Evolutionary conservation across 2,113 vertebrate species (phyloP), one percentile per base, ranked within the genome.

Genomic region (Bucco capensis): DNA sequence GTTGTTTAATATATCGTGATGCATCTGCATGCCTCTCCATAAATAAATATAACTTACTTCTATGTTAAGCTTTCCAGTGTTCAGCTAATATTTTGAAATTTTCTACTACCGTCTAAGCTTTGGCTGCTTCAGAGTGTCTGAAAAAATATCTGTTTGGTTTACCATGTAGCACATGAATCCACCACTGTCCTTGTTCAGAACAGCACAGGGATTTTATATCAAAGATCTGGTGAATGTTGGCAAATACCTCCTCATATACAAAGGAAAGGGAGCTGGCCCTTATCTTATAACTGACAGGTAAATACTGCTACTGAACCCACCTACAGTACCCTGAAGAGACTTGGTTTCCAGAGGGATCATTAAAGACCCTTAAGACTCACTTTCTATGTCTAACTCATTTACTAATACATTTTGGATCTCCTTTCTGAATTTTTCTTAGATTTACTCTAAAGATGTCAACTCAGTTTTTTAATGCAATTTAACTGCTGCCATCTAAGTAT

Each of bases 31-130:
- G 28, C n/a, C 75, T 82, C 38, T 66, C 74, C 62, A 92, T 51
- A 90, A 78, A 87, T 65, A 95, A 92, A 75, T 66, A 28, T 12
- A 84, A 70, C 51, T 89, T 70, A 46, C 33, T 83, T 88, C 40
- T 75, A 46, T 82, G 58, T 44, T 31, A 88, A 18, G 27, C 40
- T 90, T 67, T n/a, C n/a, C 22, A 73, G 57, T 19, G 25, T 78
- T 86, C 79, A 87, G 61, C 50, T 58, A 83, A 12, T 86, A 74
- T 82, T 93, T 82, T 60, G 25, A 88, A 95, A 77, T 54, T 10
- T 90, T 60, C 44, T 75, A 53, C 54, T 67, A 10, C 86, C 60
- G 90, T 75, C 49, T 42, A 66, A 40, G n/a, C 49, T 46, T 58
- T 82, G 22, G 37, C 82, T 87, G 82, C 42, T 83, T 16, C 44